phyloP scores from a whole-genome alignment of 1,140 invertebrate species.

The Hirudo medicinalis region DNA sequence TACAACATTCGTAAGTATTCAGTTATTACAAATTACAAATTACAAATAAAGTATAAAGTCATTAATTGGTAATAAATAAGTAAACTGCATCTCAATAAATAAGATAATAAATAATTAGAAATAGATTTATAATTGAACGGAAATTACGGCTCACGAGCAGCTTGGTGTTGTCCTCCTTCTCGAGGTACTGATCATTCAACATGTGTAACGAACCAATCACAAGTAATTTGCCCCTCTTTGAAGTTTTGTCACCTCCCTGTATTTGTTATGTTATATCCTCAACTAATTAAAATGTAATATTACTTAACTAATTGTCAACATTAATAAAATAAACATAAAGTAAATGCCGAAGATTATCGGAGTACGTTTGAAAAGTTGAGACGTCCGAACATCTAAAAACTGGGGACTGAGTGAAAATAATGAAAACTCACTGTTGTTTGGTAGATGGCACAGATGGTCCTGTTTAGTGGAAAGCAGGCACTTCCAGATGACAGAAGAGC shows the following conservation, averaged over 20 bases:
- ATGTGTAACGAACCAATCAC: slow-evolving; percentile 51
- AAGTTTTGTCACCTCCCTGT: not conserved
- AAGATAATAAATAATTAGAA: too few species aligned
- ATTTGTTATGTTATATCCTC: too few species aligned
- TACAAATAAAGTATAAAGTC: too few species aligned
- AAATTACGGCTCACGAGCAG: slow-evolving; percentile 46
- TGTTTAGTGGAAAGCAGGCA: slow-evolving; percentile 79
- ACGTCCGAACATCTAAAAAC: not conserved
- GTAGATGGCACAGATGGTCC: slow-evolving; percentile 78
- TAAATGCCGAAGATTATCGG: too few species aligned
- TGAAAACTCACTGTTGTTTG: slow-evolving; percentile 27
- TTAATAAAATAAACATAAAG: too few species aligned
- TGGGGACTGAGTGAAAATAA: not conserved
- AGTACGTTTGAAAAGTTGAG: too few species aligned
- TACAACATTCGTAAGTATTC: slow-evolving; percentile 31
- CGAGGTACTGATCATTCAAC: slow-evolving; percentile 63
- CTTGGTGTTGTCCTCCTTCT: slow-evolving; percentile 84
- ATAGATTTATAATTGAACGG: too few species aligned
- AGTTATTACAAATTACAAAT: too few species aligned
- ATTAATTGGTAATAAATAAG: too few species aligned
- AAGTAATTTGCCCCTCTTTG: slow-evolving; percentile 42
- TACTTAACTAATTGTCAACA: too few species aligned
- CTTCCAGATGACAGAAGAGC: slow-evolving; percentile 79
- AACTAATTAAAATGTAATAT: too few species aligned
- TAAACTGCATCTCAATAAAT: too few species aligned